Evolutionary conservation across 1,140 invertebrate genomes (phyloP), one percentile per base, ranked within the genome.

Genomic region (Steinernema feltiae): DNA sequence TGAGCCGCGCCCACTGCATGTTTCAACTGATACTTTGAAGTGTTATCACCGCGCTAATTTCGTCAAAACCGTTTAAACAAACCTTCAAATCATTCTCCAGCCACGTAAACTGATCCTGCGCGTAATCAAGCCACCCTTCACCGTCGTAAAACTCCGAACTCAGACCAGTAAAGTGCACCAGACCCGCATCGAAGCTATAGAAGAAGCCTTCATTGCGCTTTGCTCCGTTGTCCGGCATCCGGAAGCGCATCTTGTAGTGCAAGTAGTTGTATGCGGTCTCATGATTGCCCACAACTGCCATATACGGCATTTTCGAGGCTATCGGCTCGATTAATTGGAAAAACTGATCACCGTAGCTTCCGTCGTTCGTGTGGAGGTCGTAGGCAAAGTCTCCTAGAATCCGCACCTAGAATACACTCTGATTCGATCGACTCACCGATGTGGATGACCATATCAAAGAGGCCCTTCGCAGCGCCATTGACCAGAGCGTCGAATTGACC

Each of bases 331-430:
- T 77, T 35, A 1, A 12, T 7, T 21, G 12, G 1, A 77, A 18
- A 46, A 77, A 77, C n/a, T 63, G 18, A 27, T 77, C 76, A 31
- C 76, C 76, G 2, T 24, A 27, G 15, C 15, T 30, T 27, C 76
- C 76, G 21, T 74, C 21, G 3, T 78, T 46, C 1, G 12, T 69
- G 31, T 78, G n/a, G 2, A 77, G 27, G 35, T 77, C 53, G 30
- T 76, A 77, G 74, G 76, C 76, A 21, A 77, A 73, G 53, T 77
- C 76, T 29, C 76, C 76, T 72, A 71, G 2, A 74, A 63, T 63
- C 24, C 12, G 24, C 12, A 27, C 24, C 53, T 27, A 15, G 24
- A 63, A 63, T 3, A n/a, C 53, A 27, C 7, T n/a, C n/a, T n/a
- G 7, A n/a, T 12, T 63, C 3, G 53, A 15, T 12, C 7, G 53